Base-by-base conservation (phyloP, 2,888 invertebrate species). In the Notodonta dromedarius region DNA sequence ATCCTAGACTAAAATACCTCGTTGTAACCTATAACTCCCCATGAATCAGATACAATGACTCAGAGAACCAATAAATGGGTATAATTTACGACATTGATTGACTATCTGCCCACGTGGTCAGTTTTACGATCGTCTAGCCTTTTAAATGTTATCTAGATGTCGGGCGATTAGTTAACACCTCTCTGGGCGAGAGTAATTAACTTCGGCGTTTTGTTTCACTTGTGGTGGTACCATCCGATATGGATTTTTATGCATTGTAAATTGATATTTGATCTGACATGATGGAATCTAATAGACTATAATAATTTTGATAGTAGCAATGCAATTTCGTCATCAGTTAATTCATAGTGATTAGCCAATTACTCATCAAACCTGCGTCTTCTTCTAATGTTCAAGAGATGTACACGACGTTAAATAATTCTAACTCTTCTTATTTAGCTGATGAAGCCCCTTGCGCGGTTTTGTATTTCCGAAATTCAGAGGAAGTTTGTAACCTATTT, bases 61-160 rank as follows among this genome's bases (percentile, higher is more conserved):
- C 76, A 76, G 74, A 71, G 77, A 77, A 75, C 68, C 71, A 71
- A 71, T 80, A 83, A 81, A 80, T 80, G 70, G 73, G 70, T 70
- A 63, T 85, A 78, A 86, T 87, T 87, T 87, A 87, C 72, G 82
- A 73, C 78, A 70, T 61, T 77, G 78, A 82, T 82, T 82, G 78
- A 78, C 73, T 77, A 76, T 79, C 75, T 72, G 73, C 70, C 60
- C 74, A 77, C 79, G 77, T 77, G 77, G 77, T 69, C 63, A 69
- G 58, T 80, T 85, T 87, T 80, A 86, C 80, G 83, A 84, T 59
- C 69, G 60, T 63, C 67, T 64, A 56, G 60, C 77, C 76, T 78
- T 79, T 83, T 67, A 62, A 61, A 63, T 65, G 67, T 80, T 81
- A 82, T 83, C 79, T 76, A 67, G 71, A 78, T 76, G 71, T 59